Conservation (phyloP, 2,797 vertebrate genomes). For the Tamandua tetradactyla region DNA sequence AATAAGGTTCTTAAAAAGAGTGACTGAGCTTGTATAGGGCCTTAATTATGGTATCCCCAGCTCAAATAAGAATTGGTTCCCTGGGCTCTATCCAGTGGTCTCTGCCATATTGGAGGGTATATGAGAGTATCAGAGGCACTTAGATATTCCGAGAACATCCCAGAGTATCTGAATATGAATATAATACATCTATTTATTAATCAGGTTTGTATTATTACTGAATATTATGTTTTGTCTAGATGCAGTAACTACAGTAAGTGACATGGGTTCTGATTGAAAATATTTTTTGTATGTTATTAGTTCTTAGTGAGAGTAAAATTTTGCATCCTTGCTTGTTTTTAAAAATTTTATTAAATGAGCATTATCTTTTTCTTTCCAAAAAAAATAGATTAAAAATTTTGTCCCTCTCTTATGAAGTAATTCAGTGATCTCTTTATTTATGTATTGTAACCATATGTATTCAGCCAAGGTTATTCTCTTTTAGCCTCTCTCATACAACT, state of each 20-base stretch:
- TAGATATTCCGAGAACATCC: slow-evolving; percentile 8
- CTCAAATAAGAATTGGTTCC: neutral
- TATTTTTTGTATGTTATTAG: slow-evolving; percentile 24
- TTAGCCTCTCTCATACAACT: neutral
- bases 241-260: neutral
- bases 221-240: neutral
- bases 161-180: neutral
- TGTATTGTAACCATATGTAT: slow-evolving; percentile 74
- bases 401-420: slow-evolving; percentile 52
- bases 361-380: slow-evolving; percentile 65
- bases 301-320: slow-evolving; percentile 27
- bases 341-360: slow-evolving; percentile 53
- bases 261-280: slow-evolving; percentile 50
- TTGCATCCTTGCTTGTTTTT: neutral
- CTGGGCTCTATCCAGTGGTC: neutral
- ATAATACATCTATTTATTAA: slow-evolving; percentile 7
- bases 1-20: neutral
- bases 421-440: slow-evolving; percentile 68
- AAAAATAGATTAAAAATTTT: slow-evolving; percentile 53
- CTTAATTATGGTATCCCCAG: neutral
- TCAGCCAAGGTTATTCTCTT: slow-evolving; percentile 68
- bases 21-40: neutral
- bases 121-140: neutral
- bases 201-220: neutral
- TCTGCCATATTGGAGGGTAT: neutral